These are phyloP conservation scores for Argyresthia albistria DNA, from an alignment of 2,888 invertebrate genomes.

Conservation along the genomic window DNA sequence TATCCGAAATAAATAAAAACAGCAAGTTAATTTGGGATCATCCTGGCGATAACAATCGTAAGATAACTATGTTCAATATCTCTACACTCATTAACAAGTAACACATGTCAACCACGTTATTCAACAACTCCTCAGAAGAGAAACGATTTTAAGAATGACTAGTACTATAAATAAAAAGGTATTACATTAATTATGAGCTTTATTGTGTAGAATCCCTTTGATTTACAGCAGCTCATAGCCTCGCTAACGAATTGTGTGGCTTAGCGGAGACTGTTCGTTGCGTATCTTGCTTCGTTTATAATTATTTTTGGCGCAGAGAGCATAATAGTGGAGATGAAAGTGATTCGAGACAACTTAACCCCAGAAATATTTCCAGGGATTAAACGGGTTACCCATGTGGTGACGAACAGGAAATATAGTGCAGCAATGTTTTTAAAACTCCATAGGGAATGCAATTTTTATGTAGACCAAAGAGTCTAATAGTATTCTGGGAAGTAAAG, in stretches of 20 bases:
- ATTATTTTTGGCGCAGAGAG: constrained; percentile 60
- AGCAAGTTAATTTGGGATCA: not conserved
- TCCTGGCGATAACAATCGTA: constrained; percentile 6
- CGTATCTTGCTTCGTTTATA: constrained; percentile 48
- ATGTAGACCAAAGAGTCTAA: too few relatives aligned
- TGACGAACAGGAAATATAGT: not conserved
- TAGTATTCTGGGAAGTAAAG: too few relatives aligned
- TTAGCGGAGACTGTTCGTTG: constrained; percentile 49
- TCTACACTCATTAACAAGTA: constrained; percentile 37
- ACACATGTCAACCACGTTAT: constrained; percentile 61
- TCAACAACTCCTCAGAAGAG: constrained; percentile 54
- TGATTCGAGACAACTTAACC: constrained; percentile 53
- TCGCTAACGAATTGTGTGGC: constrained; percentile 68
- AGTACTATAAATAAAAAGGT: constrained; percentile 63
- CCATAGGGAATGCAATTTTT: too few relatives aligned
- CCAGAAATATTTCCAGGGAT: constrained; percentile 51
- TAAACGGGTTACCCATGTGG: constrained; percentile 23
- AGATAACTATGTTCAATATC: not conserved
- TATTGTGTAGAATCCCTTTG: constrained; percentile 71
- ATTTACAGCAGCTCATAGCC: constrained; percentile 68
- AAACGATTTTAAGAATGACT: constrained; percentile 66
- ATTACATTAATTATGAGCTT: constrained; percentile 71
- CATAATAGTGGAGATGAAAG: constrained; percentile 55
- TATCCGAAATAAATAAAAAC: too few relatives aligned
- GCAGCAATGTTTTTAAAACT: too few relatives aligned